Conservation (phyloP, 1,140 invertebrate genomes). For the Cotesia glomerata region DNA sequence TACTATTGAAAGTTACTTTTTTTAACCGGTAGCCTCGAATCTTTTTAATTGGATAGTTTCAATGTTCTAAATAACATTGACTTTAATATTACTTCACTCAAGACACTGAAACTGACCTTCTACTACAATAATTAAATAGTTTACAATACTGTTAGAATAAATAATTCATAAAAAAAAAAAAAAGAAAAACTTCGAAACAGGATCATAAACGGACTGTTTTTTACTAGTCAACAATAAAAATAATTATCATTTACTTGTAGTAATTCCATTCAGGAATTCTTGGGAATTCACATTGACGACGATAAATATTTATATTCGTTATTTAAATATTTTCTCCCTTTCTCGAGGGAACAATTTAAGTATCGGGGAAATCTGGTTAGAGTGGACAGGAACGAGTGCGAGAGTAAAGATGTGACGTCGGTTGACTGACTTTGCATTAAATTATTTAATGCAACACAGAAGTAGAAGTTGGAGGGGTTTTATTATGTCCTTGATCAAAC, state of each 20-base stretch:
- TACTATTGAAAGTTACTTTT: not conserved
- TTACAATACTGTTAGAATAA: not conserved
- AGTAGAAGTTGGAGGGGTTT: constrained; percentile 27
- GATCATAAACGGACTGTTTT: no score
- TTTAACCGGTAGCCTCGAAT: not conserved
- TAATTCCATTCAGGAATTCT: no score
- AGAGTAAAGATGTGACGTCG: not conserved
- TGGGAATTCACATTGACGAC: no score
- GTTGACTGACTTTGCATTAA: not conserved
- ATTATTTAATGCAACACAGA: not conserved
- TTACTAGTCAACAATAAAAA: no score
- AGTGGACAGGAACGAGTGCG: no score
- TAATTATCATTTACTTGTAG: no score
- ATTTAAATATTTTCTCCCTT: no score
- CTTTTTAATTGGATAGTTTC: not conserved
- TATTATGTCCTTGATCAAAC: constrained; percentile 47
- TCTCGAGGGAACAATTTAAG: no score
- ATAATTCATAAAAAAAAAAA: not conserved
- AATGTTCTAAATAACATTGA: constrained; percentile 2
- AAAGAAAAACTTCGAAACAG: not conserved
- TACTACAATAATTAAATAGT: not conserved
- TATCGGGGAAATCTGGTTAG: no score
- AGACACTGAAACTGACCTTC: constrained; percentile 11
- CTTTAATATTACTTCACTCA: not conserved
- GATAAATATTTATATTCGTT: no score